Evolutionary conservation across 2,797 vertebrate genomes (phyloP), one percentile per base, ranked within the genome.

Genomic region (Pteronotus mesoamericanus): DNA sequence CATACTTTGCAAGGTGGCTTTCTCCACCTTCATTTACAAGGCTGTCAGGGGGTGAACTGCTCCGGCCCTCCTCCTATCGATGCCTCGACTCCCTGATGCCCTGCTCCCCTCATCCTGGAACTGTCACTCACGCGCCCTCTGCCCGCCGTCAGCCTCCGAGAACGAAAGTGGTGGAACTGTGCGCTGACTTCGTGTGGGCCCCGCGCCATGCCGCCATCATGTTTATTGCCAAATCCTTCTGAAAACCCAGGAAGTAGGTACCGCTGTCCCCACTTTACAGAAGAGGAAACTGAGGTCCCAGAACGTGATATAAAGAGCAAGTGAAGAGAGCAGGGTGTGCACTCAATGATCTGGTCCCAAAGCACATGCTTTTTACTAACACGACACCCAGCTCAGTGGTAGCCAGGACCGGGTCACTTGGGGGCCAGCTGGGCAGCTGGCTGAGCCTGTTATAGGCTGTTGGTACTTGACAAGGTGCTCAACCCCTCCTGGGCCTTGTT

Each of bases 121-220:
- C 10, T 3, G 12, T 32, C 55, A 39, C 37, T 16, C 15, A 1
- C 71, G 44, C 4, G 11, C 21, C 2, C 64, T 57, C 69, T 21
- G 10, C 71, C 44, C 74, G 9, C 34, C 0, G 12, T 3, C 29
- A 5, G 72, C 34, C 74, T 57, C 84, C 15, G 22, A 15, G 68
- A 42, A 59, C 14, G 5, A 9, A 15, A 34, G 0, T 7, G 61
- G 68, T 79, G 57, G 22, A 69, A 9, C 32, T 0, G 37, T 21
- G 64, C 11, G 37, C n/a, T 11, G 34, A 19, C 44, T 51, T 2
- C 10, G 82, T 8, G 14, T 1, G 1, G 16, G 21, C 8, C 22
- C 37, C 32, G 0, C 0, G 51, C 39, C 9, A 6, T 2, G 7
- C 0, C 1, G 68, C 77, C 3, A 7, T 22, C 11, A 1, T 0